Evolutionary conservation across 2,113 vertebrate species (phyloP).

Genomic region (Phyllostomus hastatus): DNA sequence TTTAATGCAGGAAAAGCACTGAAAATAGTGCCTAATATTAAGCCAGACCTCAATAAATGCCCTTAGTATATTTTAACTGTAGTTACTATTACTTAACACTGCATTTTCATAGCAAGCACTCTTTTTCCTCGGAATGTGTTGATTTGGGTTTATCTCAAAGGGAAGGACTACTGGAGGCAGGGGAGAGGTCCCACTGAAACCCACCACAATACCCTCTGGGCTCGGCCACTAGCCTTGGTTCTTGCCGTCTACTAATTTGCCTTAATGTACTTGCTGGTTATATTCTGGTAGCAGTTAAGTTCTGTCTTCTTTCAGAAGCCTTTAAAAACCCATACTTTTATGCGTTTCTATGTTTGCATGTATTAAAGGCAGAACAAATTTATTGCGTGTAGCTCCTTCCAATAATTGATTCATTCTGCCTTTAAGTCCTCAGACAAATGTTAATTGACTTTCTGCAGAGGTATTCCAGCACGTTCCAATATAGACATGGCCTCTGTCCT

Average conservation of each 20-base stretch:
- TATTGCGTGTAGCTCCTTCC: background rate
- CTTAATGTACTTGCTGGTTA: constrained; percentile 1
- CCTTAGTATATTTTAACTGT: background rate
- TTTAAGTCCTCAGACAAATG: background rate
- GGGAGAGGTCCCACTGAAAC: background rate
- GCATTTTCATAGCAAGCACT: background rate
- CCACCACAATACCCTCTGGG: background rate
- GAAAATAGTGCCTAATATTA: background rate
- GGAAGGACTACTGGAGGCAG: background rate
- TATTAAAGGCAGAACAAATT: background rate
- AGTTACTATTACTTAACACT: background rate
- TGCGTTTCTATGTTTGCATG: background rate
- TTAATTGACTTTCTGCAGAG: background rate
- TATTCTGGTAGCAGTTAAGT: background rate
- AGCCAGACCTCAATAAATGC: background rate
- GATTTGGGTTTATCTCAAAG: background rate
- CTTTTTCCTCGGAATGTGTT: background rate
- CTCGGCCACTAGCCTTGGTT: background rate
- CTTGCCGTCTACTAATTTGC: background rate
- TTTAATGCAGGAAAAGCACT: background rate
- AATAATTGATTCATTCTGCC: background rate
- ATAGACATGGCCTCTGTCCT: background rate
- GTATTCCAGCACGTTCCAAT: background rate
- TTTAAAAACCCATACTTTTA: background rate
- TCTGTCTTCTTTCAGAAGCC: background rate